A percentile compares a stretch with the other conserved stretches of the same genome.
These are phyloP conservation scores for Heloderma charlesbogerti DNA, from an alignment of 2,113 vertebrate genomes.

Conservation along the genomic window DNA sequence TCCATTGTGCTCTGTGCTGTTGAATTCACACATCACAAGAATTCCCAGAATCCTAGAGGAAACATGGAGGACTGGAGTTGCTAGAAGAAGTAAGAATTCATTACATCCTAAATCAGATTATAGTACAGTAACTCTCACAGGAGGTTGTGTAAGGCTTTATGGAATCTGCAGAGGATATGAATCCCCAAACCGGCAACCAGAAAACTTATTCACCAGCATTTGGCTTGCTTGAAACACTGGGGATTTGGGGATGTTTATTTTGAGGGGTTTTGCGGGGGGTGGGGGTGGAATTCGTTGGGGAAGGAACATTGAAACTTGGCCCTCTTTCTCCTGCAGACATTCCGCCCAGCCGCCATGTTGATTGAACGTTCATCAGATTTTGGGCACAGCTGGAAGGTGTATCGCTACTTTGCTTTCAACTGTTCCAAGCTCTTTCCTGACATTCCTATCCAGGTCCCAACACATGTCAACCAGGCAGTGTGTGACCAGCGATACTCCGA, in stretches of 20 bases:
- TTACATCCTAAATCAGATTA: neutral
- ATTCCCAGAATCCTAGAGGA: neutral
- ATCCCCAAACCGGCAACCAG: neutral
- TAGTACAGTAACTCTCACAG: neutral
- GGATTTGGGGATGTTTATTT: neutral
- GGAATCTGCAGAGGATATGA: neutral
- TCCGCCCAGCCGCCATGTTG: slow-evolving; percentile 87
- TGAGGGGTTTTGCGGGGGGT: neutral
- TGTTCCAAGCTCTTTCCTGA: slow-evolving; percentile 84
- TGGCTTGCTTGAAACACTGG: neutral
- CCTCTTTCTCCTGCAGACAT: slow-evolving; percentile 76
- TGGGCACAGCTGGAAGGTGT: slow-evolving; percentile 83
- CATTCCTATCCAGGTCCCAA: slow-evolving; percentile 69
- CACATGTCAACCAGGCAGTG: slow-evolving; percentile 81
- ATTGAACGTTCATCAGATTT: slow-evolving; percentile 85
- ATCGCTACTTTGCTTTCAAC: slow-evolving; percentile 88
- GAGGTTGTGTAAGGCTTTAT: neutral
- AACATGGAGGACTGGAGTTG: neutral
- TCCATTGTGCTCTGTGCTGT: neutral
- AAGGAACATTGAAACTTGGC: neutral
- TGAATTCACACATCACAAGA: neutral
- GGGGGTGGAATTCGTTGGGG: neutral
- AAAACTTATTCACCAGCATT: neutral
- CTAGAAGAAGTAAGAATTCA: neutral
- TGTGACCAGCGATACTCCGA: slow-evolving; percentile 89